phyloP scores from a whole-genome alignment of 92 coral and sea anemone genomes.

The Paramuricea clavata region DNA sequence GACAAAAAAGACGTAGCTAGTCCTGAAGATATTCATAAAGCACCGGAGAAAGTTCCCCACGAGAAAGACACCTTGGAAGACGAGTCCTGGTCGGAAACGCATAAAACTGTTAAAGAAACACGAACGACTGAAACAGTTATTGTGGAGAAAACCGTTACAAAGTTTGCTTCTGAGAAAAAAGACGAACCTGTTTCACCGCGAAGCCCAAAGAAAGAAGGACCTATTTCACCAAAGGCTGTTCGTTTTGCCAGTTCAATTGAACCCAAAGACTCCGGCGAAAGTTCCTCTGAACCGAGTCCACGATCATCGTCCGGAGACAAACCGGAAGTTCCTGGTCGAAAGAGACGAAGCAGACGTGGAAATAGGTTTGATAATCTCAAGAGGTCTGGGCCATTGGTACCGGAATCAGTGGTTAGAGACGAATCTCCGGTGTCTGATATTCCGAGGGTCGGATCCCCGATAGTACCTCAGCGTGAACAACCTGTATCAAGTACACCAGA shows the following conservation, averaged over 20 bases:
- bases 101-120: constrained; percentile 31
- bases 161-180: neutral
- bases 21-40: neutral
- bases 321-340: neutral
- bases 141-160: constrained; percentile 26
- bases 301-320: constrained; percentile 22
- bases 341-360: constrained; percentile 28
- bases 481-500: neutral
- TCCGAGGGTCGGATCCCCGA: constrained; percentile 1
- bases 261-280: constrained; percentile 18
- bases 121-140: constrained; percentile 32
- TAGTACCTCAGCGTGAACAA: neutral
- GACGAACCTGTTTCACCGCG: neutral
- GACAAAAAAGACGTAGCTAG: neutral
- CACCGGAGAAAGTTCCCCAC: neutral
- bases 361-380: constrained; percentile 38
- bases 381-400: constrained; percentile 41
- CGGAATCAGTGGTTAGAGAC: constrained; percentile 31
- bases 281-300: constrained; percentile 43
- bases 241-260: neutral
- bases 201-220: neutral
- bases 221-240: constrained; percentile 1
- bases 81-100: constrained; percentile 2
- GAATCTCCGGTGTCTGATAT: neutral
- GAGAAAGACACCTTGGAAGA: neutral